phyloP scores from a whole-genome alignment of 2,888 invertebrate species.

The Keiferia lycopersicella region DNA sequence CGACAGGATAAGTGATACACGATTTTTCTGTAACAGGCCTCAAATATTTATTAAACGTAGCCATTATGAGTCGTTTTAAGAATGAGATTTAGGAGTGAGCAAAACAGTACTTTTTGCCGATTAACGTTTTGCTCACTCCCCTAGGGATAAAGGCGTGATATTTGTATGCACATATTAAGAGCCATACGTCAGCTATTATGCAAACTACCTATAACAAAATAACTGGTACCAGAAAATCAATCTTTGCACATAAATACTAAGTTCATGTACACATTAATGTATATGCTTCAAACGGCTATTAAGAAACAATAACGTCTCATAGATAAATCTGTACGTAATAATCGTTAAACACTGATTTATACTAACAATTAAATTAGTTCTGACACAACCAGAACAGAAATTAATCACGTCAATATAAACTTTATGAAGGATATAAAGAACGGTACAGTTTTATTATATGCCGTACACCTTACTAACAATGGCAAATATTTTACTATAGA shows the following conservation, averaged over 20 bases:
- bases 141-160: no score
- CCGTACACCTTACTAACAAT: not conserved
- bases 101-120: no score
- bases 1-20: no score
- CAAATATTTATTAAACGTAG: no score
- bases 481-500: slow-evolving; percentile 1
- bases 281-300: slow-evolving; percentile 5
- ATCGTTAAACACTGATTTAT: slow-evolving; percentile 60
- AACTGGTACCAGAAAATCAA: not conserved
- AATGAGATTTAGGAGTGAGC: no score
- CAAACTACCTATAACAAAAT: no score
- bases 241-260: not conserved
- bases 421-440: not conserved
- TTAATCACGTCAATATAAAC: slow-evolving; percentile 48
- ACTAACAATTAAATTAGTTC: slow-evolving; percentile 62
- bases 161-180: no score
- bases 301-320: slow-evolving; percentile 14
- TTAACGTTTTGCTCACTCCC: no score
- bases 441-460: not conserved
- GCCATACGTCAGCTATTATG: not conserved
- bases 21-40: no score
- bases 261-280: not conserved
- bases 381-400: slow-evolving; percentile 58
- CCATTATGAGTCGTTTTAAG: no score
- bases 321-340: slow-evolving; percentile 62